Evolutionary conservation across 2,888 invertebrate species (phyloP).

Genomic region (Cryptus armator): DNA sequence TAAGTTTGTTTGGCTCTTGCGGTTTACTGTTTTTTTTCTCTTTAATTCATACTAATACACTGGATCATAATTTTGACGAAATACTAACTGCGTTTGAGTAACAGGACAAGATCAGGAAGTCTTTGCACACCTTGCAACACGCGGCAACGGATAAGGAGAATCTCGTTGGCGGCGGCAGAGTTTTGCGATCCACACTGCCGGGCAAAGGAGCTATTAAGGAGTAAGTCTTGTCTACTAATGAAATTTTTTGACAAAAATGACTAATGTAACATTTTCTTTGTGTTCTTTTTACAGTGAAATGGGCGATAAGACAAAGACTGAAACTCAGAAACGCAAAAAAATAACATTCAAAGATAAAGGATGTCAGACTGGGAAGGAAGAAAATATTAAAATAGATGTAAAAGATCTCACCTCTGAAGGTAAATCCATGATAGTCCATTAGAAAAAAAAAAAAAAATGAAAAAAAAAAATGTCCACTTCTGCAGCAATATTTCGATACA

Average conservation of each 20-base stretch:
- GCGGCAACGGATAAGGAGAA: conserved; percentile 92
- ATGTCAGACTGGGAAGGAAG: conserved; percentile 87
- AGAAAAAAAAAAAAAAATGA: no score
- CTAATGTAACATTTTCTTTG: background rate
- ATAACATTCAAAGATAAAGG: conserved; percentile 85
- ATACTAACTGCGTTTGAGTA: background rate
- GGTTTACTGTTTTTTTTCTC: background rate
- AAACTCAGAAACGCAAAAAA: conserved; percentile 80
- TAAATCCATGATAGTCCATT: conserved; percentile 61
- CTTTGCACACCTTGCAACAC: conserved; percentile 91
- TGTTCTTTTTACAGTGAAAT: conserved; percentile 76
- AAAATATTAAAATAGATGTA: conserved; percentile 87
- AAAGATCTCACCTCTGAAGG: conserved; percentile 90
- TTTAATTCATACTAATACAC: background rate
- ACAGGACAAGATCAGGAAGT: conserved; percentile 86
- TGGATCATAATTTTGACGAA: background rate
- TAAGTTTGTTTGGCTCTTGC: background rate
- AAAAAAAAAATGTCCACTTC: no score
- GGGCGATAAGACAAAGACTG: conserved; percentile 70
- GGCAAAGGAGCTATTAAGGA: conserved; percentile 73
- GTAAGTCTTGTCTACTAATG: conserved; percentile 60
- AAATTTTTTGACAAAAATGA: no score
- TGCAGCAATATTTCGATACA: no score
- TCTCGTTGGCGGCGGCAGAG: conserved; percentile 88
- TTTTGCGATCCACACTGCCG: conserved; percentile 75